These are phyloP conservation scores for Cosmorhoe ocellata DNA, from an alignment of 2,888 invertebrate genomes.

Conservation along the genomic window DNA sequence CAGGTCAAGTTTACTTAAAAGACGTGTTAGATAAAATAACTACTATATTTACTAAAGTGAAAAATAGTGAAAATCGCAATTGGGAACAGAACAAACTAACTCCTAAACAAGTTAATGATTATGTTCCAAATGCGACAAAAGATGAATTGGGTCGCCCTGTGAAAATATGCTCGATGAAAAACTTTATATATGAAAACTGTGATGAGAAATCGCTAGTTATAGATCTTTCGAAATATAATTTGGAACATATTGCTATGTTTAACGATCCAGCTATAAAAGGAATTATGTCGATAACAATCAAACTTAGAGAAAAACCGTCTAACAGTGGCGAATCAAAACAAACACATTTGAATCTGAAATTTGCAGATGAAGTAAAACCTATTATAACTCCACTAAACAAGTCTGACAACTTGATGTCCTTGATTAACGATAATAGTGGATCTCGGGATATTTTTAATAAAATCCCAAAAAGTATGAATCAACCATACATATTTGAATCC, in stretches of 20 bases:
- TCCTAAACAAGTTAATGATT: slow-evolving; percentile 22
- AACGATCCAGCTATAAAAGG: slow-evolving; percentile 46
- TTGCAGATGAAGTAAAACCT: slow-evolving; percentile 39
- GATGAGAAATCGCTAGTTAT: slow-evolving; percentile 55
- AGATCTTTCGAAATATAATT: slow-evolving; percentile 57
- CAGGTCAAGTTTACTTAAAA: slow-evolving; percentile 56
- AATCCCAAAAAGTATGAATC: slow-evolving; percentile 10
- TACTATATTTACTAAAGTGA: slow-evolving; percentile 51
- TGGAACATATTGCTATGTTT: slow-evolving; percentile 57
- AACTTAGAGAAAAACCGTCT: slow-evolving; percentile 51
- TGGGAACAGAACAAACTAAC: slow-evolving; percentile 24
- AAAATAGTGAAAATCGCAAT: slow-evolving; percentile 28
- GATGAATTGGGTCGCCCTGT: slow-evolving; percentile 41
- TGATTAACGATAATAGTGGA: slow-evolving; percentile 21
- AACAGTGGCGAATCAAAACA: slow-evolving; percentile 40
- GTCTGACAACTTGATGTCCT: slow-evolving; percentile 38
- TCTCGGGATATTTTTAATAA: slow-evolving; percentile 39
- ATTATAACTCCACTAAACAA: slow-evolving; percentile 24
- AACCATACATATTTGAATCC: slow-evolving; percentile 13
- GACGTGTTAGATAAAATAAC: slow-evolving; percentile 62
- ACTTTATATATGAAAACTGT: slow-evolving; percentile 41
- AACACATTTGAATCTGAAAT: slow-evolving; percentile 46
- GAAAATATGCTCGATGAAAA: slow-evolving; percentile 37
- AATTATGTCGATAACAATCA: slow-evolving; percentile 52
- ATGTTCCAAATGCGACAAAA: slow-evolving; percentile 25